These are phyloP conservation scores for Phortica okadai DNA, from an alignment of 2,888 invertebrate species.

Conservation along the genomic window DNA sequence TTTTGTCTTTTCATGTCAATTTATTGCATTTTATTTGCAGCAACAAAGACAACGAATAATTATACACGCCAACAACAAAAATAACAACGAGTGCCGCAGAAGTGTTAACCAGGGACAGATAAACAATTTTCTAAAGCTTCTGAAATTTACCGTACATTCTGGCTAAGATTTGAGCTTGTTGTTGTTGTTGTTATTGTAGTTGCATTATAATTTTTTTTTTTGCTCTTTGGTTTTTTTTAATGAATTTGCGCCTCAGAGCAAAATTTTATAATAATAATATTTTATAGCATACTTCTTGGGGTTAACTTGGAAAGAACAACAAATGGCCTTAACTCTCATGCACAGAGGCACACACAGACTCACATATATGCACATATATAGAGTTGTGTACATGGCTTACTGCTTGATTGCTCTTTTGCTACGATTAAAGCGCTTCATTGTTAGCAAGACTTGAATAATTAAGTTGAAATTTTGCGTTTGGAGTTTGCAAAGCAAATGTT, in stretches of 20 bases:
- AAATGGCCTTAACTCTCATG: too few relatives aligned
- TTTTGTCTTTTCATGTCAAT: too few relatives aligned
- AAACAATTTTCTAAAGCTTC: conserved; percentile 13
- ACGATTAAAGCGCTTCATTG: conserved; percentile 9
- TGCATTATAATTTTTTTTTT: not conserved
- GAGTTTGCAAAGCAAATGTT: too few relatives aligned
- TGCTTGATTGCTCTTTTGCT: not conserved
- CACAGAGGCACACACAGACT: too few relatives aligned
- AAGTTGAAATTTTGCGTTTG: conserved; percentile 12
- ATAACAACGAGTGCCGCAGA: not conserved
- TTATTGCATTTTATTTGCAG: too few relatives aligned
- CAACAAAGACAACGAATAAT: too few relatives aligned
- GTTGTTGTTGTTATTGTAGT: not conserved
- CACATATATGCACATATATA: too few relatives aligned
- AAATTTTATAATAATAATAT: not conserved
- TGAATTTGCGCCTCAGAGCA: not conserved
- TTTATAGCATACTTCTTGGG: conserved; percentile 13
- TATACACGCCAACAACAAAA: not conserved
- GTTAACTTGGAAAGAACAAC: not conserved
- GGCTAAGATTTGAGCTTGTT: not conserved
- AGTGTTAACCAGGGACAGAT: conserved; percentile 6
- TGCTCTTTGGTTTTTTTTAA: not conserved
- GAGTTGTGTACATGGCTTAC: too few relatives aligned
- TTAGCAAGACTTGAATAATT: conserved; percentile 23
- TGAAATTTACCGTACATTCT: not conserved